Evolutionary conservation across 2,113 vertebrate genomes (phyloP).

Genomic region (Clinocottus analis): DNA sequence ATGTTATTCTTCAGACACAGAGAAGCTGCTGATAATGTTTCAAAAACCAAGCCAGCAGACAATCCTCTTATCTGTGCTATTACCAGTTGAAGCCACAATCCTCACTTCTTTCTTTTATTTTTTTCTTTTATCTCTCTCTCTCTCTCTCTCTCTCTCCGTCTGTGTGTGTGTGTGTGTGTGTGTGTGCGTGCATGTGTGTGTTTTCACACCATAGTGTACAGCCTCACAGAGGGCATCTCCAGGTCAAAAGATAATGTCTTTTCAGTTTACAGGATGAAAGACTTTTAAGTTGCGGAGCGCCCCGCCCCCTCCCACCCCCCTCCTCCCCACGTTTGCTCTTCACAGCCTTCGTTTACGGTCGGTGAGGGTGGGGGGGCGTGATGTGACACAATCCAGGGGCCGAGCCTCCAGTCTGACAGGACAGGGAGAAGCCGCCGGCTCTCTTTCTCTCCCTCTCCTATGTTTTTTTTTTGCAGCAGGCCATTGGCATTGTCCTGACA

Average conservation of each 20-base stretch:
- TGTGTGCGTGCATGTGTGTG: conserved; percentile 54
- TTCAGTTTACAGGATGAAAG: conserved; percentile 88
- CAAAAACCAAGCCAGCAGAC: conserved; percentile 29
- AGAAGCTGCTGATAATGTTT: conserved; percentile 42
- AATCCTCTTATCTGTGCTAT: conserved; percentile 55
- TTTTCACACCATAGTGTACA: conserved; percentile 81
- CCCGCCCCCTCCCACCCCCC: conserved; percentile 44
- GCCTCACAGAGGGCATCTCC: conserved; percentile 85
- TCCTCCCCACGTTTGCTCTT: conserved; percentile 78
- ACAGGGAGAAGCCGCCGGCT: conserved; percentile 74
- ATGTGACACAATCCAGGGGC: conserved; percentile 90
- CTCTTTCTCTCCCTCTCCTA: conserved; percentile 63
- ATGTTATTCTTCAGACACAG: conserved; percentile 71
- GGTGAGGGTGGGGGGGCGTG: conserved; percentile 74
- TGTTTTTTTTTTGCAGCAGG: conserved; percentile 73
- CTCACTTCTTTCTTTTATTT: conserved; percentile 14
- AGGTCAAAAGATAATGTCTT: conserved; percentile 95
- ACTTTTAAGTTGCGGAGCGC: conserved; percentile 72
- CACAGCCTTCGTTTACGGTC: conserved; percentile 84
- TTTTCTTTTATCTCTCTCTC: neutral
- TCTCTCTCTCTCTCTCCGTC: neutral
- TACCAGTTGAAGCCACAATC: conserved; percentile 38
- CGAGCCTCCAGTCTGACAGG: conserved; percentile 82
- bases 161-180: neutral
- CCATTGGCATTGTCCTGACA: conserved; percentile 86